phyloP scores from a whole-genome alignment of 2,888 invertebrate genomes.

The Dryococelus australis region DNA sequence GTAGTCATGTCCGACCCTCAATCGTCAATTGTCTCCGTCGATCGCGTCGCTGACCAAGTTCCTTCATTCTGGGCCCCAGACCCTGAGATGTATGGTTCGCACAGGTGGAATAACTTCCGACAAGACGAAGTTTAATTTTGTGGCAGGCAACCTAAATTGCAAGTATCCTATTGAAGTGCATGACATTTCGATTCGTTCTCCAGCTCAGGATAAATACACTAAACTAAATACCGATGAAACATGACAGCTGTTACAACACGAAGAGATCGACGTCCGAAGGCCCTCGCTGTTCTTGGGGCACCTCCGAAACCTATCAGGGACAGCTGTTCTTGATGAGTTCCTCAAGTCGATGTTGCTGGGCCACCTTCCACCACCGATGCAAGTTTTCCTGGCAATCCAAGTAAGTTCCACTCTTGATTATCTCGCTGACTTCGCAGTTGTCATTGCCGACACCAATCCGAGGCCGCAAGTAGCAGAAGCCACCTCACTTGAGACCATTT shows the following conservation, averaged over 20 bases:
- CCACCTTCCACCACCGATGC: neutral
- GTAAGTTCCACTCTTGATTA: neutral
- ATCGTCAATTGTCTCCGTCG: too few species aligned
- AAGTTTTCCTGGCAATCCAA: neutral
- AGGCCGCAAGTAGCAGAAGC: too few species aligned
- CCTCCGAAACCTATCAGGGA: neutral
- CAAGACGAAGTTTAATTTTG: slow-evolving; percentile 25
- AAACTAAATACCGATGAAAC: neutral
- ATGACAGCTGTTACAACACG: neutral
- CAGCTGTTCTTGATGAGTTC: neutral
- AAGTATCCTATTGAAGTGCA: slow-evolving; percentile 25
- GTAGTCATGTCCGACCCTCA: too few species aligned
- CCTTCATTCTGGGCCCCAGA: slow-evolving; percentile 25
- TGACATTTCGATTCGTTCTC: neutral
- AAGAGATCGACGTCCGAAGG: slow-evolving; percentile 22
- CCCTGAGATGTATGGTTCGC: slow-evolving; percentile 29
- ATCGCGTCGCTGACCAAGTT: too few species aligned
- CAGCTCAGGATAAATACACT: neutral
- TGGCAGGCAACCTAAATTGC: neutral
- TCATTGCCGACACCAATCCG: too few species aligned
- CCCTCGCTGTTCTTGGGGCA: slow-evolving; percentile 3
- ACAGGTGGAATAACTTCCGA: slow-evolving; percentile 13
- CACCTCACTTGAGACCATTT: too few species aligned
- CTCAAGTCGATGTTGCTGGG: slow-evolving; percentile 4
- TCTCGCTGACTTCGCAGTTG: neutral